phyloP scores from a whole-genome alignment of 2,888 invertebrate species.

The Callyntrura guangdongensis region DNA sequence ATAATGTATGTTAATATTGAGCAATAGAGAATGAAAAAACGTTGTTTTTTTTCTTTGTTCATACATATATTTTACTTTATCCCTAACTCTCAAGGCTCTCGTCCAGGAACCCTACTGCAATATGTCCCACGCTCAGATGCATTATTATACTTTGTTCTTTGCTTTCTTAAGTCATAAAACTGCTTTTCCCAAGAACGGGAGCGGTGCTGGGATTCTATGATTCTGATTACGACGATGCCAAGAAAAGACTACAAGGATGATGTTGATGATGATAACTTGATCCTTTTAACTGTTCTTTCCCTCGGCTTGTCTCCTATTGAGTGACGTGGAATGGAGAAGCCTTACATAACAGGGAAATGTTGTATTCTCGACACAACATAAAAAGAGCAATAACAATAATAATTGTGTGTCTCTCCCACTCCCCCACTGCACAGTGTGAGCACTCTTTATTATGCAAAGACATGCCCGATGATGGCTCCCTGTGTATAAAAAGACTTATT shows the following conservation, averaged over 20 bases:
- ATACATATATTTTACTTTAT: constrained; percentile 25
- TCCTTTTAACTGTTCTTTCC: constrained; percentile 55
- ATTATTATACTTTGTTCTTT: too few species aligned
- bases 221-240: constrained; percentile 49
- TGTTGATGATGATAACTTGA: constrained; percentile 59
- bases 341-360: constrained; percentile 5
- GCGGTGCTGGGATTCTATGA: not conserved
- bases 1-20: constrained; percentile 36
- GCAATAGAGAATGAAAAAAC: constrained; percentile 23
- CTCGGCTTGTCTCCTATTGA: constrained; percentile 10
- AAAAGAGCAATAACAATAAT: constrained; percentile 62
- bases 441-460: constrained; percentile 58
- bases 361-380: constrained; percentile 7
- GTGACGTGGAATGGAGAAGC: constrained; percentile 35
- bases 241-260: constrained; percentile 20
- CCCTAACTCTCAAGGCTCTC: not conserved
- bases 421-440: not conserved
- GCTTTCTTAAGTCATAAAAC: not conserved
- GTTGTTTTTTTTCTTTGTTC: constrained; percentile 3
- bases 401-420: constrained; percentile 32
- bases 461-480: constrained; percentile 32
- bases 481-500: constrained; percentile 34
- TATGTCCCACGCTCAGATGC: constrained; percentile 2
- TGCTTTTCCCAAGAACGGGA: not conserved
- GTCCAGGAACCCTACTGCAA: constrained; percentile 13